These are phyloP conservation scores for Danionella dracula DNA, from an alignment of 2,797 vertebrate species.

Conservation along the genomic window DNA sequence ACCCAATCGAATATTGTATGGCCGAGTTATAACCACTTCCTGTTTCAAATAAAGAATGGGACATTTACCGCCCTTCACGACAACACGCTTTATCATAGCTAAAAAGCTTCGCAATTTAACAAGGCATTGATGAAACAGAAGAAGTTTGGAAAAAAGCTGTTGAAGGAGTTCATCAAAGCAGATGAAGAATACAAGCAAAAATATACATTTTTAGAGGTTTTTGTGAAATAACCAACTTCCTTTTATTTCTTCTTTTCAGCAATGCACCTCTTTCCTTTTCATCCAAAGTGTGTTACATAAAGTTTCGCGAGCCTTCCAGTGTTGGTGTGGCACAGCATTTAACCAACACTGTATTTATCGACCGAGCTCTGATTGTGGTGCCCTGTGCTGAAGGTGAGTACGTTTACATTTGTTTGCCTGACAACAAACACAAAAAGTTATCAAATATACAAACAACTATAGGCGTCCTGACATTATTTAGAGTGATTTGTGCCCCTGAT, in stretches of 20 bases:
- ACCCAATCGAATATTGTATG: too few species aligned
- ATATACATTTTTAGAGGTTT: too few species aligned
- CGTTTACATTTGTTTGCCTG: constrained; percentile 4
- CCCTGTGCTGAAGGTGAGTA: constrained; percentile 98
- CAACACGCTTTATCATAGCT: too few species aligned
- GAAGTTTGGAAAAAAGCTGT: too few species aligned
- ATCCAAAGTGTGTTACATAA: constrained; percentile 99
- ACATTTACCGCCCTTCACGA: too few species aligned
- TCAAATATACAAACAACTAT: neutral
- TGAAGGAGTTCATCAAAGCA: too few species aligned
- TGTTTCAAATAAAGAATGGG: too few species aligned
- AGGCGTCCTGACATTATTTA: constrained; percentile 11
- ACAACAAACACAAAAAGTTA: neutral
- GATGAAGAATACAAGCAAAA: too few species aligned
- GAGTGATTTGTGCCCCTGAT: constrained; percentile 7
- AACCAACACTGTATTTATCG: constrained; percentile 99
- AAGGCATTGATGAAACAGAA: too few species aligned
- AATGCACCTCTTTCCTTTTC: constrained; percentile 92
- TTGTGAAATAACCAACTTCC: neutral
- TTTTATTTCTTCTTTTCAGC: constrained; percentile 72
- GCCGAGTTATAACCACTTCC: too few species aligned
- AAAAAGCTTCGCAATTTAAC: too few species aligned
- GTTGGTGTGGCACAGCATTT: constrained; percentile 99
- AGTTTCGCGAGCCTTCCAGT: constrained; percentile 93
- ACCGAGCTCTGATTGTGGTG: constrained; percentile 98